A percentile compares a stretch with the other conserved stretches of the same genome.
Conservation (phyloP, 2,113 vertebrate genomes). For the Puntigrus tetrazona region DNA sequence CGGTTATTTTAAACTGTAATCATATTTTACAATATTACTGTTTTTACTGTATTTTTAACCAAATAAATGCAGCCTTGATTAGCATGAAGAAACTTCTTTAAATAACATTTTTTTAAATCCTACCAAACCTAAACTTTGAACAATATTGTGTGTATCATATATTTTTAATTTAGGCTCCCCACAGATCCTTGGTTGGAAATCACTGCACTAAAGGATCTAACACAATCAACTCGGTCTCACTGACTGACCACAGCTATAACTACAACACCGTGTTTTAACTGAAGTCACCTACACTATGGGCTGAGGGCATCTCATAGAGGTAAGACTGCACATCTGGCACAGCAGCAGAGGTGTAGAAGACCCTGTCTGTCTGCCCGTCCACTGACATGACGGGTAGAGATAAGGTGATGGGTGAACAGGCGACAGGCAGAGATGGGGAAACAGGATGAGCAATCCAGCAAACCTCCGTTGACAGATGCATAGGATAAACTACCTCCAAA, state of each 20-base stretch:
- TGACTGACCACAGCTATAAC: neutral
- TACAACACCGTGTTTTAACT: conserved; percentile 44
- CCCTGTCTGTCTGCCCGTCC: conserved; percentile 47
- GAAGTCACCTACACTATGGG: conserved; percentile 66
- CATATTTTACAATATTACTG: neutral
- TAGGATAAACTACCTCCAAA: neutral
- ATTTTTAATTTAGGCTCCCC: too few relatives aligned
- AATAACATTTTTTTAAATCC: neutral
- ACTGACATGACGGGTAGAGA: conserved; percentile 34
- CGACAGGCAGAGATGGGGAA: conserved; percentile 36
- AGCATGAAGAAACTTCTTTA: neutral
- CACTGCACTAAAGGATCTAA: neutral
- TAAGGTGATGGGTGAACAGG: conserved; percentile 21
- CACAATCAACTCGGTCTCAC: neutral
- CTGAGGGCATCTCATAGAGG: conserved; percentile 43
- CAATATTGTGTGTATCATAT: neutral
- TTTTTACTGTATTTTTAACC: neutral
- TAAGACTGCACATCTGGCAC: conserved; percentile 36
- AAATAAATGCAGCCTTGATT: neutral
- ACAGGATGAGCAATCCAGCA: conserved; percentile 29
- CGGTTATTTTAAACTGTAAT: neutral
- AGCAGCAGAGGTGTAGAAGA: conserved; percentile 35
- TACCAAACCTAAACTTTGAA: neutral
- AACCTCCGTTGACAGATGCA: conserved; percentile 8
- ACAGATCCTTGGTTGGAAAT: neutral